phyloP scores from a whole-genome alignment of 2,113 vertebrate genomes.

The Nesogale talazaci region DNA sequence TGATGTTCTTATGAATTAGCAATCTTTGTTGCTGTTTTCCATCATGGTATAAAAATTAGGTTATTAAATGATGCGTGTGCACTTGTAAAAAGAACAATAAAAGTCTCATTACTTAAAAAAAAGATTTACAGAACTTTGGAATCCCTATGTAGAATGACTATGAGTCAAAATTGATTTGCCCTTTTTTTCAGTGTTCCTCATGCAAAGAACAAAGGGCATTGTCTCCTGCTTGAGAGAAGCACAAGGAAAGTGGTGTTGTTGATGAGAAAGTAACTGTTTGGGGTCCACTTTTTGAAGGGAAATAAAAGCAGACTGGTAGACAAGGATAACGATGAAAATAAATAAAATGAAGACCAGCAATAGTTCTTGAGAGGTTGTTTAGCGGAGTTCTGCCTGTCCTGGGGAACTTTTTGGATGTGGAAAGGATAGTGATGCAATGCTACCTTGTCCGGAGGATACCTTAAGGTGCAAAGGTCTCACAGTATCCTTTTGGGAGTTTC shows the following conservation, averaged over 20 bases:
- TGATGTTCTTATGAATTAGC: too few relatives aligned
- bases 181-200: background rate
- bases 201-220: background rate
- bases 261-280: background rate
- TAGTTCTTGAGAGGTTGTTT: background rate
- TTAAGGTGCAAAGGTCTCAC: background rate
- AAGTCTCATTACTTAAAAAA: too few relatives aligned
- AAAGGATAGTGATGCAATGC: fast-evolving
- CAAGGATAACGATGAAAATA: background rate
- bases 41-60: too few relatives aligned
- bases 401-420: background rate
- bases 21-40: too few relatives aligned
- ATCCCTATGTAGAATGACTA: too few relatives aligned
- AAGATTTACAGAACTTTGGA: too few relatives aligned
- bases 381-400: background rate
- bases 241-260: background rate
- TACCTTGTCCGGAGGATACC: background rate
- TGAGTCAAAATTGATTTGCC: too few relatives aligned
- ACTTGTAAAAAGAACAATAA: too few relatives aligned
- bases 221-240: background rate
- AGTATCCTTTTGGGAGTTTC: background rate
- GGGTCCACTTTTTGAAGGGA: background rate
- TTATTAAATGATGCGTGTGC: too few relatives aligned
- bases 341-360: background rate
- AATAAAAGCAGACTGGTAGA: background rate